Evolutionary conservation across 2,888 invertebrate genomes (phyloP).

Genomic region (Hydropsyche betteni): DNA sequence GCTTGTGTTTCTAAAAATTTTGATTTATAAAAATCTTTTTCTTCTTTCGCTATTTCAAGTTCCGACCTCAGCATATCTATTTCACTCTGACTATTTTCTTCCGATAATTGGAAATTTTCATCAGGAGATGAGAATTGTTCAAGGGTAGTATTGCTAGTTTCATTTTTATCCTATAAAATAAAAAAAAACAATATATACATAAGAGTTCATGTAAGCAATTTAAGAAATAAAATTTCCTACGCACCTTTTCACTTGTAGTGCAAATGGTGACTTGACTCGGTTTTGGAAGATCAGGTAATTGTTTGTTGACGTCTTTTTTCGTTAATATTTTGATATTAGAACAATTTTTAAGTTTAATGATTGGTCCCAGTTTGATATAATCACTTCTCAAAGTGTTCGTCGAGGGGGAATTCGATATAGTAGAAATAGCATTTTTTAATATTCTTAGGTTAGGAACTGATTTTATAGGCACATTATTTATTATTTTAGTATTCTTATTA

Average conservation of each 20-base stretch:
- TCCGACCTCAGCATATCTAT: slow-evolving; percentile 57
- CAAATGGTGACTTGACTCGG: not conserved
- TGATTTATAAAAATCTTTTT: slow-evolving; percentile 58
- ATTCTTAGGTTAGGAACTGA: slow-evolving; percentile 37
- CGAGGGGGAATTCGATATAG: slow-evolving; percentile 20
- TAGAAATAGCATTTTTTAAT: slow-evolving; percentile 44
- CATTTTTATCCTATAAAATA: slow-evolving; percentile 9
- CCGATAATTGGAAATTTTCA: slow-evolving; percentile 28
- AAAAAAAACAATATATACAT: too few species aligned
- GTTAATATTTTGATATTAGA: slow-evolving; percentile 63
- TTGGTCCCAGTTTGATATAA: slow-evolving; percentile 45
- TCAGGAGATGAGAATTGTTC: not conserved
- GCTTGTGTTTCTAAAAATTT: slow-evolving; percentile 58
- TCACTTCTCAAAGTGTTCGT: slow-evolving; percentile 36
- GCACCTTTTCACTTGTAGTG: slow-evolving; percentile 7
- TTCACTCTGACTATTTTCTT: slow-evolving; percentile 53
- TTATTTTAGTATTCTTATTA: slow-evolving; percentile 50
- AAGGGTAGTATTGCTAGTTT: not conserved
- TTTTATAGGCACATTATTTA: slow-evolving; percentile 41
- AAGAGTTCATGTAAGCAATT: slow-evolving; percentile 18
- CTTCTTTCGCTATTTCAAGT: slow-evolving; percentile 57
- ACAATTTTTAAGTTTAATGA: slow-evolving; percentile 57
- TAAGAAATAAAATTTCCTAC: too few species aligned
- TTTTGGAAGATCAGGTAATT: slow-evolving; percentile 3
- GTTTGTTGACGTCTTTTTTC: slow-evolving; percentile 55